These are phyloP conservation scores for Cerastoderma edule DNA, from an alignment of 2,888 invertebrate genomes.

Conservation along the genomic window DNA sequence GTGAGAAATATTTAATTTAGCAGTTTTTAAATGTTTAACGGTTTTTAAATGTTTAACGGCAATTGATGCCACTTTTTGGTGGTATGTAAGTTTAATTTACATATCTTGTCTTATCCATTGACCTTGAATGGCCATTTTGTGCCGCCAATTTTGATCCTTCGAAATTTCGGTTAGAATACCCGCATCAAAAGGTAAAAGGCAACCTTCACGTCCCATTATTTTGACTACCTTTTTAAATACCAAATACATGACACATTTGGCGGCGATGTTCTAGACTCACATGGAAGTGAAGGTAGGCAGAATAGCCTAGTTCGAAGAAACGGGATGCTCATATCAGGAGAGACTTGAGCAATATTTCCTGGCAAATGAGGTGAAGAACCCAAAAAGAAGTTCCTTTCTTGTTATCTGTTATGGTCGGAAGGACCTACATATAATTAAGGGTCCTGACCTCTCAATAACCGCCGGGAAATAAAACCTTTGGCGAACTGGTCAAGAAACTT, in stretches of 20 bases:
- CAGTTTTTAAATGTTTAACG: too few relatives aligned
- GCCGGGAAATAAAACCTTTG: neutral
- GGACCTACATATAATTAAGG: neutral
- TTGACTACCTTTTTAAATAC: neutral
- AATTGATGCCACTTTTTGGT: too few relatives aligned
- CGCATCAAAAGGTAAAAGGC: too few relatives aligned
- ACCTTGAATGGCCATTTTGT: too few relatives aligned
- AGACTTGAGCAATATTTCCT: conserved; percentile 1
- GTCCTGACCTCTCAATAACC: neutral
- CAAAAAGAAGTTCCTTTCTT: neutral
- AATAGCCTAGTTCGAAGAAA: neutral
- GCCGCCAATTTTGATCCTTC: too few relatives aligned
- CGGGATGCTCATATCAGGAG: conserved; percentile 1
- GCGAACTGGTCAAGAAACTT: neutral
- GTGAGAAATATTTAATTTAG: too few relatives aligned
- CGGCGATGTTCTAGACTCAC: too few relatives aligned
- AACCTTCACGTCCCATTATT: neutral
- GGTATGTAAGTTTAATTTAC: too few relatives aligned
- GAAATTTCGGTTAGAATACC: too few relatives aligned
- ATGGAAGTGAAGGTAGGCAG: neutral
- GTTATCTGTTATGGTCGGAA: neutral
- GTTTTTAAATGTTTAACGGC: too few relatives aligned
- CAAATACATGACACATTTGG: conserved; percentile 5
- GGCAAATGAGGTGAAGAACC: neutral
- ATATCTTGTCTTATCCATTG: too few relatives aligned